Conservation (phyloP, 2,797 vertebrate genomes). For the Siniperca scherzeri region DNA sequence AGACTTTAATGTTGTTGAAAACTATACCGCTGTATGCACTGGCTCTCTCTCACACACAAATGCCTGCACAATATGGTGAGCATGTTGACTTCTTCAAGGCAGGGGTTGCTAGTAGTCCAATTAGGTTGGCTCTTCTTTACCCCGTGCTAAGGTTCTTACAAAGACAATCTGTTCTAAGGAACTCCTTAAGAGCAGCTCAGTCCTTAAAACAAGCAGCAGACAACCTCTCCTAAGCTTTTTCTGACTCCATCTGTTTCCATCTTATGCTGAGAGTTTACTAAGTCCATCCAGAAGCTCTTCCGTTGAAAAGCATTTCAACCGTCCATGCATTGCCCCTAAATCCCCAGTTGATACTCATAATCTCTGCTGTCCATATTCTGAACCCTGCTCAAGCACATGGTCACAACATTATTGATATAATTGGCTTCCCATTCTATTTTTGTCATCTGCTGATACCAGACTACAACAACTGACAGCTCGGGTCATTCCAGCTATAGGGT, state of each 20-base stretch:
- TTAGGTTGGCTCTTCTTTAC: constrained; percentile 66
- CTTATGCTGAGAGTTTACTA: constrained; percentile 47
- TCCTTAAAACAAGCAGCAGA: constrained; percentile 74
- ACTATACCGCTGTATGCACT: background rate
- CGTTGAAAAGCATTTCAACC: constrained; percentile 44
- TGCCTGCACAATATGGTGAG: constrained; percentile 15
- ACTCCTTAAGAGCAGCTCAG: constrained; percentile 76
- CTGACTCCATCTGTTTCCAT: constrained; percentile 75
- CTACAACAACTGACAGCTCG: constrained; percentile 35
- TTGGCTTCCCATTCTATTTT: constrained; percentile 58
- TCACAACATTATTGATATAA: constrained; percentile 55
- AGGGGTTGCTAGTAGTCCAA: constrained; percentile 70
- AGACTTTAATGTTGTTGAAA: constrained; percentile 6
- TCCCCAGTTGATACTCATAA: constrained; percentile 63
- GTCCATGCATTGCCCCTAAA: constrained; percentile 47
- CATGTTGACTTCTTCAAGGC: constrained; percentile 46
- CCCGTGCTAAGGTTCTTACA: constrained; percentile 76
- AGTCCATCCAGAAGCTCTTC: constrained; percentile 52
- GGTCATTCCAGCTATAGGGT: constrained; percentile 20
- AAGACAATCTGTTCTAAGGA: constrained; percentile 76
- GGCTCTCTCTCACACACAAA: background rate
- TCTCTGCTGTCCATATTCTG: constrained; percentile 63
- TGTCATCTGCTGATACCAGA: constrained; percentile 55
- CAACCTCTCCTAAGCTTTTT: constrained; percentile 69
- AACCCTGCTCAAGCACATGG: constrained; percentile 40